phyloP scores from a whole-genome alignment of 2,797 vertebrate genomes.

The Sebastes itinus region DNA sequence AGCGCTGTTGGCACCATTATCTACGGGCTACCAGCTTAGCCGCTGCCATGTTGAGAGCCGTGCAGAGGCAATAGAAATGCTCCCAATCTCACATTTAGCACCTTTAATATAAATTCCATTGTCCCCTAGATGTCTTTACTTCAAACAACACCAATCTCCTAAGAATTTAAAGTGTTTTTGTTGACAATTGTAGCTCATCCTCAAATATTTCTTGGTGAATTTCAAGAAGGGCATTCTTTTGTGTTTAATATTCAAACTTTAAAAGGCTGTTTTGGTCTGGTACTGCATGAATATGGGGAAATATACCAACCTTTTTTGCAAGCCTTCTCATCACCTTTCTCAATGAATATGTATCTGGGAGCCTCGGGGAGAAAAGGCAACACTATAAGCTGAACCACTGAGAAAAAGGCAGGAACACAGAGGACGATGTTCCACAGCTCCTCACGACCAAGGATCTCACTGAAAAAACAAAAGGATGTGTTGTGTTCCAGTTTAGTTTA shows the following conservation, averaged over 20 bases:
- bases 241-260: neutral
- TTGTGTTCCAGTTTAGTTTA: neutral
- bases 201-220: neutral
- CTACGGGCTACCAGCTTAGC: too few relatives aligned
- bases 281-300: neutral
- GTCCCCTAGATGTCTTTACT: neutral
- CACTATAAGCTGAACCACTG: constrained; percentile 75
- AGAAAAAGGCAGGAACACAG: constrained; percentile 69
- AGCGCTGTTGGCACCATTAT: too few relatives aligned
- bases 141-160: neutral
- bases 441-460: constrained; percentile 84
- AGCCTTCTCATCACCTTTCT: constrained; percentile 79
- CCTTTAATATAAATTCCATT: neutral
- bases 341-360: constrained; percentile 87
- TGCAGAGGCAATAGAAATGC: too few relatives aligned
- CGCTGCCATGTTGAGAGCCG: too few relatives aligned
- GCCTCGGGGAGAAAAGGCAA: constrained; percentile 88
- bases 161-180: neutral
- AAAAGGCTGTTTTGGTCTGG: neutral
- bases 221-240: neutral
- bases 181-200: neutral
- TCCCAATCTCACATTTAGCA: too few relatives aligned
- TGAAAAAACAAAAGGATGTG: constrained; percentile 37
- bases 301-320: constrained; percentile 82
- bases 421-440: constrained; percentile 84